Percentiles rank a stretch among this genome's conserved stretches.
Conservation (phyloP, 2,113 vertebrate genomes). For the Fulmarus glacialis region DNA sequence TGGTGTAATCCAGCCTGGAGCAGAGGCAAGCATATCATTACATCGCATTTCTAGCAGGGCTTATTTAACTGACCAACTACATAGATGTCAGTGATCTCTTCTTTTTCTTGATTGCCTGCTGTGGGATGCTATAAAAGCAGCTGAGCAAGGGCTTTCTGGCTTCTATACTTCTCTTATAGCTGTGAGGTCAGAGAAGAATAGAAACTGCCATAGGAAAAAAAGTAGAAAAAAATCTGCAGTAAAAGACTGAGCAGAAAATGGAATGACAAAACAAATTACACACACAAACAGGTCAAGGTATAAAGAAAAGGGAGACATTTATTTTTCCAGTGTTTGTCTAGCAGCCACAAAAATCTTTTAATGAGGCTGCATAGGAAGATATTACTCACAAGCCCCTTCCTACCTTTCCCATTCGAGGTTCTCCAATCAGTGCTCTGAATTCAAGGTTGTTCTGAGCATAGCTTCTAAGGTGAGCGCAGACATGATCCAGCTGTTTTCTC, state of each 20-base stretch:
- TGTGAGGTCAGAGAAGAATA: background rate
- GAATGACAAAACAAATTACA: background rate
- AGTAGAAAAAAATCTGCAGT: background rate
- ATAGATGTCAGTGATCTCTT: background rate
- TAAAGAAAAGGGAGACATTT: background rate
- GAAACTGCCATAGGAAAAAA: background rate
- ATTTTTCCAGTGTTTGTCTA: background rate
- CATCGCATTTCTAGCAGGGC: background rate
- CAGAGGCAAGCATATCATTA: background rate
- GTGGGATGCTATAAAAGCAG: background rate
- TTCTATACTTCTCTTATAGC: background rate
- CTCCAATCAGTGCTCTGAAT: constrained; percentile 89
- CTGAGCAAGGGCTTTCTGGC: background rate
- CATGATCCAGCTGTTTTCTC: constrained; percentile 94
- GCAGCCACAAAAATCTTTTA: background rate
- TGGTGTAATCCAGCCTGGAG: background rate
- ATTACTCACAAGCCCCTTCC: background rate
- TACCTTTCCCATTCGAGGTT: constrained; percentile 93
- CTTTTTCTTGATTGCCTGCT: background rate
- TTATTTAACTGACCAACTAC: background rate
- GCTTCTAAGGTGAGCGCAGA: constrained; percentile 90
- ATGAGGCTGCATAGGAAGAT: background rate
- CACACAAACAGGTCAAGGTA: background rate
- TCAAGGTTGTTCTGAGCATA: constrained; percentile 89
- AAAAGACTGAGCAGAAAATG: background rate